Evolutionary conservation across 2,888 invertebrate genomes (phyloP).

Genomic region (Dasysyrphus albostriatus): DNA sequence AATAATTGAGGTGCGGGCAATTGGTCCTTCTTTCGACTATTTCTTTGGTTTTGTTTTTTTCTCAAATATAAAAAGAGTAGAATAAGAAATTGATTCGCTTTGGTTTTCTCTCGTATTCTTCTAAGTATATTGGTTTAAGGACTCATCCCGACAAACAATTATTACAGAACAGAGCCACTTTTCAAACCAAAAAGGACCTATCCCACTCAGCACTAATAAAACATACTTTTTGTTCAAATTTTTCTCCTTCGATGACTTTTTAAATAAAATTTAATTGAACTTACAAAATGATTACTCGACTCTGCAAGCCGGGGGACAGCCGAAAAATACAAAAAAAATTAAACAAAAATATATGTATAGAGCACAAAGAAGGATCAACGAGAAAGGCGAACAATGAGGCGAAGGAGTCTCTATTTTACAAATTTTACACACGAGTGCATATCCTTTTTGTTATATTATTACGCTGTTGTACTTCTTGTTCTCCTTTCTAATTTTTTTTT

Average conservation of each 20-base stretch:
- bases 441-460: conserved; percentile 67
- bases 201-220: conserved; percentile 55
- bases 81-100: conserved; percentile 40
- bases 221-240: conserved; percentile 47
- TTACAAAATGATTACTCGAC: conserved; percentile 66
- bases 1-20: conserved; percentile 35
- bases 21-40: conserved; percentile 48
- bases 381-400: conserved; percentile 62
- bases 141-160: conserved; percentile 58
- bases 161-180: conserved; percentile 38
- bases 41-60: neutral
- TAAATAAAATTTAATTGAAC: conserved; percentile 76
- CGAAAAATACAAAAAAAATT: neutral
- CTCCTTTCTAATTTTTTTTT: conserved; percentile 5
- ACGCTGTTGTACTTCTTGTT: conserved; percentile 59
- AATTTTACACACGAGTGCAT: conserved; percentile 75
- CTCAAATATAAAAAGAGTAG: neutral
- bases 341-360: conserved; percentile 10
- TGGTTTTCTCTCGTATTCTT: conserved; percentile 16
- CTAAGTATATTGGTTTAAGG: conserved; percentile 57
- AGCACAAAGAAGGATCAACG: conserved; percentile 70
- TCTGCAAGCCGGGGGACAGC: neutral
- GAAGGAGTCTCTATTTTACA: conserved; percentile 76
- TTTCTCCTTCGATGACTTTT: conserved; percentile 70
- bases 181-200: conserved; percentile 33